Base-by-base conservation (phyloP, 2,113 vertebrate genomes). In the Nibea coibor region DNA sequence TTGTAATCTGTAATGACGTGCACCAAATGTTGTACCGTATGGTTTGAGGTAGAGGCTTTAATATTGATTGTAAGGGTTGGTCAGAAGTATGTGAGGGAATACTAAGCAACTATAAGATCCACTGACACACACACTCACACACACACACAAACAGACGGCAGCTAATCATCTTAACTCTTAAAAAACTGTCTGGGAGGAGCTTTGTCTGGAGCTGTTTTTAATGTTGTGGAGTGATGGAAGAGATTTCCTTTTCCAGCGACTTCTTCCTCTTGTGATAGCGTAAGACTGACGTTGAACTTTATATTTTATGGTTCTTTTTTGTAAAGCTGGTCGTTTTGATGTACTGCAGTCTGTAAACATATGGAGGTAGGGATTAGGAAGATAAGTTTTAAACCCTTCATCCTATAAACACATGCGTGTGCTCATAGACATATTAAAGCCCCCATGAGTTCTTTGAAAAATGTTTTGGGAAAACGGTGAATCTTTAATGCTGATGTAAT, bases 101-200 rank as follows among this genome's bases (percentile, higher is more conserved):
- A 75, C 45, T 81, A 71, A 80, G 61, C 62, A 71, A 28, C 22
- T 16, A 5, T 74, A 17, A 72, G 11, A 80, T 28, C 35, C 39
- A 47, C 68, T 35, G 39, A 72, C 74, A 64, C 59, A 71, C 61
- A 56, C 9, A 59, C 51, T 2, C 50, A 75, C 57, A 79, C 70
- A 78, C 19, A 72, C 70, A 78, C 19, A 72, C 57, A 50, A 76
- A 70, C 77, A 84, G 75, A 76, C 66, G 35, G 81, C 35, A 57
- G 69, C 78, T 92, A 93, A 93, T 92, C 89, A 87, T 88, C 88
- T 93, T 93, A 93, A 84, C 81, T 54, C 64, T 74, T 80, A 14
- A 51, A 85, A 75, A 85, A 80, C 62, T 48, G 72, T 19, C 84
- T 81, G 70, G 71, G 42, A 70, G 67, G 42, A 78, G 80, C 76